Base-by-base conservation (phyloP, 2,888 invertebrate genomes). In the Harpalus rubripes region DNA sequence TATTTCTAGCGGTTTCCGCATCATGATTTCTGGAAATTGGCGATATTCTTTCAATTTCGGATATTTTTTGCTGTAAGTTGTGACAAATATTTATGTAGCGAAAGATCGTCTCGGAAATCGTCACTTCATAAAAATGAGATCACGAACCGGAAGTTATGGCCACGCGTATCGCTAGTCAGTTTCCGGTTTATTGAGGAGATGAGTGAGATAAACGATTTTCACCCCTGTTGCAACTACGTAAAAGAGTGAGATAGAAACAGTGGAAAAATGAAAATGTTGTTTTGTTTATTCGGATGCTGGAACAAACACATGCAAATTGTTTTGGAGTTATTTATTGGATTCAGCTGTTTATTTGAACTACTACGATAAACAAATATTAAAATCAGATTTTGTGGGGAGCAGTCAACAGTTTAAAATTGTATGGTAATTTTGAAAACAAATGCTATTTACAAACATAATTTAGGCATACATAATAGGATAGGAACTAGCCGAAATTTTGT, bases 101-200 rank as follows among this genome's bases (percentile, higher is more conserved):
- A 81, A 44, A 81, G 68, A 81, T 81, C 65, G 68, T 44, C 44
- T 2, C 65, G 82, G 82, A 82, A 72, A 82, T 82, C 74, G 82
- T 74, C 82, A 82, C 82, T 82, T 82, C 82, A 82, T 82, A 82
- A 74, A 82, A 82, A 82, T 82, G 82, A 82, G 74, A 74, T 80
- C 80, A 80, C 80, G 7, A 41, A 32, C 74, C 82, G 82, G 82
- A 82, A 82, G 82, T 80, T 80, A 80, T 78, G 78, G 78, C 65
- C 65, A 65, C 80, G 81, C 44, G 68, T 81, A 81, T 81, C 65
- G 81, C 68, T 10, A 81, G 65, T 61, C 80, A 26, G 61, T 80
- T 80, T 80, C 61, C 80, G 61, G 80, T 32, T 32, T 59, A 44
- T 58, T 78, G 78, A 58, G 56, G 18, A 76, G 56, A 56, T 58